A percentile compares a stretch with the other conserved stretches of the same genome.
These are phyloP conservation scores for Forbesichthys agassizii DNA, from an alignment of 2,113 vertebrate genomes.

Conservation along the genomic window DNA sequence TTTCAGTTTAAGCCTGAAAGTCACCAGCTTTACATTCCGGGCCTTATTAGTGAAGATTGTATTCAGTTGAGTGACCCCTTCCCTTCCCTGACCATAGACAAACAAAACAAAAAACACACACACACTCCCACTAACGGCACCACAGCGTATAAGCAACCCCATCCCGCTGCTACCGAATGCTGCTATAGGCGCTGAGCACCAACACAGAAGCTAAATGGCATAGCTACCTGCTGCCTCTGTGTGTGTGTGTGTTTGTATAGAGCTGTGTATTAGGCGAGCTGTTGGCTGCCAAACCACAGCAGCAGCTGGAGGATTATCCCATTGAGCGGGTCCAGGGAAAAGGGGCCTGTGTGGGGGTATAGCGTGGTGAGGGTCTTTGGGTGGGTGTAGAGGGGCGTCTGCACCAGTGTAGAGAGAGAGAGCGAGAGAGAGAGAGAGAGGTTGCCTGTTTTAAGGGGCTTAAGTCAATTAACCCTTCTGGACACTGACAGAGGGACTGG, in stretches of 20 bases:
- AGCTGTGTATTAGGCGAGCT: neutral
- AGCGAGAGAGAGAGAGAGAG: neutral
- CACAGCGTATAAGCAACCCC: neutral
- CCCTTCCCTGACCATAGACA: neutral
- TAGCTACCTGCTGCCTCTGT: constrained; percentile 26
- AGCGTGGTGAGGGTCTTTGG: neutral
- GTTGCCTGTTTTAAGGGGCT: constrained; percentile 48
- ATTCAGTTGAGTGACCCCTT: constrained; percentile 27
- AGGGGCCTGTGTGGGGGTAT: constrained; percentile 48
- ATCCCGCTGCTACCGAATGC: neutral
- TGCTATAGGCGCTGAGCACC: neutral
- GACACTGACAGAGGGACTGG: constrained; percentile 31
- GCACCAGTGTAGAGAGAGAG: neutral
- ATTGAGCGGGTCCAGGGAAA: constrained; percentile 52
- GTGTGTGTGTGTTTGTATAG: constrained; percentile 6
- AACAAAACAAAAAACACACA: constrained; percentile 3
- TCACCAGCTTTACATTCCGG: constrained; percentile 63
- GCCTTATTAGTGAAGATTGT: constrained; percentile 61
- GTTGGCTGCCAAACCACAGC: constrained; percentile 44
- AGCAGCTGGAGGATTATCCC: constrained; percentile 73
- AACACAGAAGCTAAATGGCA: neutral
- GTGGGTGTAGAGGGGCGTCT: neutral
- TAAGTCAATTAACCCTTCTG: constrained; percentile 67
- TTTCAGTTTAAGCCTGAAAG: constrained; percentile 31
- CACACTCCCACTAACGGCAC: neutral